Percentiles rank a stretch among this genome's conserved stretches.
Conservation (phyloP, 2,888 invertebrate genomes). For the Spilarctia lutea region DNA sequence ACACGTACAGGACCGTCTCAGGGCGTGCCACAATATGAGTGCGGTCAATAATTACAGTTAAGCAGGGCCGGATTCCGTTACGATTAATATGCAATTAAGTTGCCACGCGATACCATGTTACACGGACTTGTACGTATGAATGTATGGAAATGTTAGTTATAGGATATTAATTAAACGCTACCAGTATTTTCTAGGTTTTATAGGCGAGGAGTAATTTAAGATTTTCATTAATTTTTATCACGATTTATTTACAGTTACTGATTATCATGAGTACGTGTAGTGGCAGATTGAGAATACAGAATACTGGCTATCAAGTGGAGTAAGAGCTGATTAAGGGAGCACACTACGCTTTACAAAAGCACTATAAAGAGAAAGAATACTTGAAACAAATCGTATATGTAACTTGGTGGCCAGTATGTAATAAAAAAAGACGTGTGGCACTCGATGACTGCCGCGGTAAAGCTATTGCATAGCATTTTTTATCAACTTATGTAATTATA, state of each 20-base stretch:
- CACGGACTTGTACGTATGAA: conserved; percentile 32
- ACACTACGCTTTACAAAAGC: too few relatives aligned
- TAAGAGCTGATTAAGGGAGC: too few relatives aligned
- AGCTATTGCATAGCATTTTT: too few relatives aligned
- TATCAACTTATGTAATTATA: too few relatives aligned
- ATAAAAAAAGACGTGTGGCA: too few relatives aligned
- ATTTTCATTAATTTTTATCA: not conserved
- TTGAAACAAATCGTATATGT: too few relatives aligned
- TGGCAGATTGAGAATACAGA: too few relatives aligned
- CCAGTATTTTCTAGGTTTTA: conserved; percentile 37
- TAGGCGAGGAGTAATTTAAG: not conserved
- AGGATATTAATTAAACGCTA: conserved; percentile 51
- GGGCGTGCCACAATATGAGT: conserved; percentile 55
- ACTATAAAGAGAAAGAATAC: too few relatives aligned
- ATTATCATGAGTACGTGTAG: not conserved
- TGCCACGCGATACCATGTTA: conserved; percentile 59
- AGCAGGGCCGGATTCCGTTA: conserved; percentile 61
- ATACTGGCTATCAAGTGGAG: too few relatives aligned
- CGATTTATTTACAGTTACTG: not conserved
- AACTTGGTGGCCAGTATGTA: too few relatives aligned
- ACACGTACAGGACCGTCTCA: conserved; percentile 45
- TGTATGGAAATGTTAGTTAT: conserved; percentile 49
- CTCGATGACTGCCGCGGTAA: too few relatives aligned
- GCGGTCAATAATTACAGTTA: conserved; percentile 65
- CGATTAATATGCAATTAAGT: conserved; percentile 70